A percentile compares a stretch with the other conserved stretches of the same genome.
Conservation (phyloP, 2,888 invertebrate genomes). For the Eristalis arbustorum region DNA sequence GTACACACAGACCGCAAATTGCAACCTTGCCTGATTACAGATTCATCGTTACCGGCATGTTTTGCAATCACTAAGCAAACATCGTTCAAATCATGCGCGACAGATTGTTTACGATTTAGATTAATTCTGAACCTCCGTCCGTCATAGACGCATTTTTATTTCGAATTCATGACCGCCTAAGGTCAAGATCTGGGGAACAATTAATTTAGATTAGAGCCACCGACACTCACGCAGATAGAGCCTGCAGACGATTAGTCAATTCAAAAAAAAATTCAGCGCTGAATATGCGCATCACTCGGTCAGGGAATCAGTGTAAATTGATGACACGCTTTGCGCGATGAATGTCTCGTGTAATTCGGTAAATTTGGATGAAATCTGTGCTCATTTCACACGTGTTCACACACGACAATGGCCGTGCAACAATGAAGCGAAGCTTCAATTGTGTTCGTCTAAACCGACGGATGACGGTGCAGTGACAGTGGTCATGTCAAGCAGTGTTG, state of each 20-base stretch:
- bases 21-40: background rate
- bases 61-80: slow-evolving; percentile 19
- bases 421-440: background rate
- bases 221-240: too few relatives aligned
- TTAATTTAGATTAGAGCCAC: slow-evolving; percentile 1
- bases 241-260: background rate
- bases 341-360: background rate
- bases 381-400: background rate
- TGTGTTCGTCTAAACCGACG: too few relatives aligned
- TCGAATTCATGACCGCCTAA: background rate
- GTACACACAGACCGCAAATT: background rate
- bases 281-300: background rate
- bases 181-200: slow-evolving; percentile 31
- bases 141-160: background rate
- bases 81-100: slow-evolving; percentile 1
- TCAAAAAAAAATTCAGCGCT: background rate
- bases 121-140: background rate
- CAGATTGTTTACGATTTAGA: slow-evolving; percentile 11
- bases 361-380: background rate
- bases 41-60: background rate
- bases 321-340: background rate
- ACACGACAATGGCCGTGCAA: background rate
- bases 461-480: background rate
- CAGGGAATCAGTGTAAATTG: background rate
- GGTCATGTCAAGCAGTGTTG: background rate